Percentiles rank a stretch among this genome's conserved stretches.
Evolutionary conservation across 2,888 invertebrate species (phyloP).

Genomic region (Agrilus mali): DNA sequence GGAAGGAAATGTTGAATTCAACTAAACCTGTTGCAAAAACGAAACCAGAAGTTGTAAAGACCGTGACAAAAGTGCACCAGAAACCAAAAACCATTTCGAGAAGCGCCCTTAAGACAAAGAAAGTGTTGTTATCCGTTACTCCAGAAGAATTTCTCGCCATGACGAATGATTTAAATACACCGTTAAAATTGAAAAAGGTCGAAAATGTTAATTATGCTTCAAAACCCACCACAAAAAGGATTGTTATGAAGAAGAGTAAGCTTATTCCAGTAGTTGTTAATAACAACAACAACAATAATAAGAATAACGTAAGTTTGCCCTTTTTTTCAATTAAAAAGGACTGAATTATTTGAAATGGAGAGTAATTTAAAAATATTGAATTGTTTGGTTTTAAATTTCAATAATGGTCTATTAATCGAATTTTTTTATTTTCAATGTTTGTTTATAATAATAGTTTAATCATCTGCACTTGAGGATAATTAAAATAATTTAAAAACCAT

Average conservation of each 20-base stretch:
- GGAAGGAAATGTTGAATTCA: slow-evolving; percentile 58
- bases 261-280: slow-evolving; percentile 20
- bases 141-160: slow-evolving; percentile 39
- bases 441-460: no score
- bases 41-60: slow-evolving; percentile 16
- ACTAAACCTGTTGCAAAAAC: slow-evolving; percentile 32
- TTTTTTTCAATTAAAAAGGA: background rate
- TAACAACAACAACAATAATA: slow-evolving; percentile 15
- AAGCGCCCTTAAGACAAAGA: slow-evolving; percentile 22
- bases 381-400: no score
- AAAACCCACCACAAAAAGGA: slow-evolving; percentile 21
- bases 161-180: slow-evolving; percentile 16
- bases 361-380: no score
- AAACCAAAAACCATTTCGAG: slow-evolving; percentile 23
- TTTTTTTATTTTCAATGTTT: no score
- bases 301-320: slow-evolving; percentile 3
- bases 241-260: slow-evolving; percentile 31
- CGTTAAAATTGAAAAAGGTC: slow-evolving; percentile 19
- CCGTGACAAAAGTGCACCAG: slow-evolving; percentile 20
- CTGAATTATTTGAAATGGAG: no score
- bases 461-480: no score
- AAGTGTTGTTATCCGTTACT: slow-evolving; percentile 38
- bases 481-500: no score
- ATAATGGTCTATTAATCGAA: no score
- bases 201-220: slow-evolving; percentile 15